Percentiles rank a stretch among this genome's conserved stretches.
Conservation (phyloP, 2,113 vertebrate genomes). For the Balaeniceps rex region DNA sequence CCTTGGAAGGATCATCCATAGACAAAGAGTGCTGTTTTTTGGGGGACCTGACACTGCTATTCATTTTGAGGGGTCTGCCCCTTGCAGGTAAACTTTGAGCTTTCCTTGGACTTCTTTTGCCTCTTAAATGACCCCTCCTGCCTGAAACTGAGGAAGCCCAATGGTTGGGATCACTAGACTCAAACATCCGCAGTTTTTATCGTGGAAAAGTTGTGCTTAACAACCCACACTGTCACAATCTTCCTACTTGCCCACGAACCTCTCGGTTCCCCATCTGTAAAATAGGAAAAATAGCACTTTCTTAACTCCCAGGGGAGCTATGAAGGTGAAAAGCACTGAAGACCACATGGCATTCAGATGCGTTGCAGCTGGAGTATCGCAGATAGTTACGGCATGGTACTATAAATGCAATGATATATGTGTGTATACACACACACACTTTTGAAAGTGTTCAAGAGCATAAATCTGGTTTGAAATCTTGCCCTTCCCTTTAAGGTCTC, state of each 20-base stretch:
- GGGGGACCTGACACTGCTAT: neutral
- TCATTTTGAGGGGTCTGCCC: neutral
- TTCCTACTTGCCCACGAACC: neutral
- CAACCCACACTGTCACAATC: neutral
- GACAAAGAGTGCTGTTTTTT: neutral
- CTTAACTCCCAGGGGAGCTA: neutral
- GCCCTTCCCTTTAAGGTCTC: conserved; percentile 8
- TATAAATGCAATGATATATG: conserved; percentile 7
- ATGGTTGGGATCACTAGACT: neutral
- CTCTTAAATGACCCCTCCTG: neutral
- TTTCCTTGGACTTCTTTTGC: neutral
- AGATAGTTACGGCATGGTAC: neutral
- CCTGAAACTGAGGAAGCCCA: neutral
- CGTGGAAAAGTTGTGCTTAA: neutral
- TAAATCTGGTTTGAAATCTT: conserved; percentile 27
- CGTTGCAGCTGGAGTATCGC: conserved; percentile 13
- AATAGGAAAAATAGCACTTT: conserved; percentile 29
- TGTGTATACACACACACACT: neutral
- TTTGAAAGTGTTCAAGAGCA: neutral
- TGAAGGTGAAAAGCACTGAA: conserved; percentile 25
- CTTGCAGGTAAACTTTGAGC: neutral
- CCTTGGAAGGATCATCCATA: neutral
- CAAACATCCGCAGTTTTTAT: neutral
- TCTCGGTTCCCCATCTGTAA: neutral
- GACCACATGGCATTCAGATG: neutral